Percentiles rank a stretch among this genome's conserved stretches.
Evolutionary conservation across 1,140 invertebrate genomes (phyloP).

Genomic region (Drosophila subobscura): DNA sequence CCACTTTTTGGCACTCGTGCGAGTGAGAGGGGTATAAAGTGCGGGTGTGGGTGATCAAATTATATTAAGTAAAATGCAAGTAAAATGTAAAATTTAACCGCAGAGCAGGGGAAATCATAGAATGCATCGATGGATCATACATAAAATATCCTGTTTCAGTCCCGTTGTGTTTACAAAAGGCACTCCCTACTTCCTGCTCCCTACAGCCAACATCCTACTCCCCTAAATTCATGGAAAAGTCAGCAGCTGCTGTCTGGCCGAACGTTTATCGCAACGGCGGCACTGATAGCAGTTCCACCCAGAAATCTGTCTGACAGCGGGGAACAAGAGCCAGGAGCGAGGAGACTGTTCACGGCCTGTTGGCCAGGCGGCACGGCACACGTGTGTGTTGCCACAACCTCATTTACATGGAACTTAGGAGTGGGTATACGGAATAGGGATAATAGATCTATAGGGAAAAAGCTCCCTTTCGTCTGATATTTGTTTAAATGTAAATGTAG

Average conservation of each 20-base stretch:
- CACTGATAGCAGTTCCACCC: conserved; percentile 30
- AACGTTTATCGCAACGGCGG: conserved; percentile 36
- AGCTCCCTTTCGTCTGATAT: conserved; percentile 49
- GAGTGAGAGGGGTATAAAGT: no score
- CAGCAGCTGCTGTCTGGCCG: conserved; percentile 35
- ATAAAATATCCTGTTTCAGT: no score
- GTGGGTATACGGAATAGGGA: conserved; percentile 9
- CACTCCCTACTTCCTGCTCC: no score
- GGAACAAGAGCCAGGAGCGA: conserved; percentile 21
- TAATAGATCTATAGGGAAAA: conserved; percentile 28
- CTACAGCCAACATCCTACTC: no score
- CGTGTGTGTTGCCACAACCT: conserved; percentile 54
- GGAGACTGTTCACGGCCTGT: conserved; percentile 66
- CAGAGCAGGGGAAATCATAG: not conserved
- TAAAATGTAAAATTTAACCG: no score
- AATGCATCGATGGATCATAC: not conserved
- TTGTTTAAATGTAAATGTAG: conserved; percentile 42
- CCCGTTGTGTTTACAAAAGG: no score
- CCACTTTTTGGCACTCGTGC: no score
- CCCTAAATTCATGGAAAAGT: conserved; percentile 20
- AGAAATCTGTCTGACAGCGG: conserved; percentile 55
- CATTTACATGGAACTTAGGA: conserved; percentile 29
- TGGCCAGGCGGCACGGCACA: conserved; percentile 47
- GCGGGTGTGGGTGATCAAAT: no score
- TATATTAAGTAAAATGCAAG: no score